phyloP scores from a whole-genome alignment of 2,113 vertebrate genomes.

The Trichechus manatus region DNA sequence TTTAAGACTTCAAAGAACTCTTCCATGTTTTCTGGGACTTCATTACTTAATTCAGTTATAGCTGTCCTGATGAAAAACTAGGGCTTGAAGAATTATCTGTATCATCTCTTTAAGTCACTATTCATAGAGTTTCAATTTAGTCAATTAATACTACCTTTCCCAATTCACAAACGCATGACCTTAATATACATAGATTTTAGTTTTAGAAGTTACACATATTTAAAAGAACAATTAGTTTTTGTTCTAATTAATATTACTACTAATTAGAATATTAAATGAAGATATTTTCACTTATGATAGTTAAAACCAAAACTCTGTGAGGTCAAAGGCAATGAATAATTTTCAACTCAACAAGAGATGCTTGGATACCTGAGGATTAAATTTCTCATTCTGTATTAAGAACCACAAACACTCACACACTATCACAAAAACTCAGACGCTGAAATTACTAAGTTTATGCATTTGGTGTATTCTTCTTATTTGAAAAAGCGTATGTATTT shows the following conservation, averaged over 20 bases:
- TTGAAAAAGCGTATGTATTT: conserved; percentile 63
- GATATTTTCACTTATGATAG: background rate
- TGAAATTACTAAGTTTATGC: background rate
- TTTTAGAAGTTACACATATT: conserved; percentile 57
- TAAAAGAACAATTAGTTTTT: conserved; percentile 38
- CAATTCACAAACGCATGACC: conserved; percentile 33
- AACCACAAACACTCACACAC: conserved; percentile 10
- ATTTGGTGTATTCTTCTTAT: conserved; percentile 50
- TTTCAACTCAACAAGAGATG: background rate
- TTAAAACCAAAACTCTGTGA: conserved; percentile 56
- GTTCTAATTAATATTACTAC: conserved; percentile 22
- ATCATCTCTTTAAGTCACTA: background rate
- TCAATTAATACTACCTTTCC: background rate
- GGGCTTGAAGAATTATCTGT: background rate
- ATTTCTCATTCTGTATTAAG: background rate
- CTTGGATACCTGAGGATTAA: background rate
- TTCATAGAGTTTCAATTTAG: background rate
- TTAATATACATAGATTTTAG: conserved; percentile 46
- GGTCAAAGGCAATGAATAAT: background rate
- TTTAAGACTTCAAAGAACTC: background rate
- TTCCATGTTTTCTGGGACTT: background rate
- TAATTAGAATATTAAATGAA: conserved; percentile 47
- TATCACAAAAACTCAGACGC: background rate
- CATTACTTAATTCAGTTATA: background rate
- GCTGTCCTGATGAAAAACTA: background rate